Percentiles rank a stretch among this genome's conserved stretches.
phyloP scores from a whole-genome alignment of 1,140 invertebrate species.

The Neocloeon triangulifer region DNA sequence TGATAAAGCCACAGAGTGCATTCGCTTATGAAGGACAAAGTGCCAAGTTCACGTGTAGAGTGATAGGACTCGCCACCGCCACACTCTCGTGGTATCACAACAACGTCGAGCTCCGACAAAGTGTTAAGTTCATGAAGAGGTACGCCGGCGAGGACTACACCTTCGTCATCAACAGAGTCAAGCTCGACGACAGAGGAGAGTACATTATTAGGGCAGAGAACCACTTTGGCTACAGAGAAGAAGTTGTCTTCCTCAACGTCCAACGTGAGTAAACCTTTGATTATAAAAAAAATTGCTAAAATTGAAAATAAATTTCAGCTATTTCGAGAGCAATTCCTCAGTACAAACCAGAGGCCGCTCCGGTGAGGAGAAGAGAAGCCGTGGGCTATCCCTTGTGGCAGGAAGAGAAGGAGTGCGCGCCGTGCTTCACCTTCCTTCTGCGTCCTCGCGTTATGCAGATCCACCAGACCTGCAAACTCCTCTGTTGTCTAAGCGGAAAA shows the following conservation, averaged over 20 bases:
- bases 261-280: conserved; percentile 44
- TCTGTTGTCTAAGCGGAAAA: conserved; percentile 86
- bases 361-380: conserved; percentile 49
- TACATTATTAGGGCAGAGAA: conserved; percentile 95
- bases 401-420: conserved; percentile 70
- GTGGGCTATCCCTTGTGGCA: conserved; percentile 71
- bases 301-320: conserved; percentile 24
- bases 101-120: conserved; percentile 82
- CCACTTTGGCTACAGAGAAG: conserved; percentile 88
- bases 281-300: not conserved
- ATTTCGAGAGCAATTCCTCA: conserved; percentile 57
- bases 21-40: conserved; percentile 94
- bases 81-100: conserved; percentile 91
- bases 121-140: conserved; percentile 98
- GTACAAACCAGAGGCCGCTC: conserved; percentile 44
- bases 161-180: conserved; percentile 90
- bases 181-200: conserved; percentile 86
- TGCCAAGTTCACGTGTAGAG: conserved; percentile 89
- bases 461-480: conserved; percentile 81
- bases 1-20: conserved; percentile 84
- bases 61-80: conserved; percentile 82
- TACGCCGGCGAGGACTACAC: conserved; percentile 91
- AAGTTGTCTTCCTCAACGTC: conserved; percentile 91
- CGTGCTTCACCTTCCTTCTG: conserved; percentile 90
- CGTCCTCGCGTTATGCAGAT: conserved; percentile 95